Evolutionary conservation across 2,888 invertebrate species (phyloP).

Genomic region (Actias luna): DNA sequence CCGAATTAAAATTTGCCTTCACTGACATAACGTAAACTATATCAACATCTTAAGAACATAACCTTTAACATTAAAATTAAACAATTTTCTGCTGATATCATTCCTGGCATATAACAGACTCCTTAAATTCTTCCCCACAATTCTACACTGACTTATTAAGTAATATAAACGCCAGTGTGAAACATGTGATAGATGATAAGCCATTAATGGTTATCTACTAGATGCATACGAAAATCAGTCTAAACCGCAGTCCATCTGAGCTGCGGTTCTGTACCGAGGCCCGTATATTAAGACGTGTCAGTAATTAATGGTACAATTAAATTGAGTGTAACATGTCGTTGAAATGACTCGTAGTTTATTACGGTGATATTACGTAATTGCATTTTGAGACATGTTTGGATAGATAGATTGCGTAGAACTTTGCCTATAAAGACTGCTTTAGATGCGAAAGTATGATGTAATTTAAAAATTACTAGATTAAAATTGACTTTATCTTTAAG

Average conservation of each 20-base stretch:
- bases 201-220: conserved; percentile 29
- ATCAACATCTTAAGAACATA: no score
- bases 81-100: no score
- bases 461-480: no score
- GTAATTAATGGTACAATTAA: conserved; percentile 36
- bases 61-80: no score
- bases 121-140: no score
- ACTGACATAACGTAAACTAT: no score
- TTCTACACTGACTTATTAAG: no score
- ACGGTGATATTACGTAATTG: conserved; percentile 8
- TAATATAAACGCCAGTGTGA: conserved; percentile 12
- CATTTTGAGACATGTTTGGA: background rate
- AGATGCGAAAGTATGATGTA: background rate
- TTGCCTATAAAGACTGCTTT: background rate
- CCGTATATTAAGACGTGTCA: conserved; percentile 35
- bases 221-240: conserved; percentile 29
- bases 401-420: background rate
- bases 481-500: no score
- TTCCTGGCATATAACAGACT: no score
- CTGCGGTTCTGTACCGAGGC: conserved; percentile 2
- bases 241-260: conserved; percentile 23
- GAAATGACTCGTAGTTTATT: conserved; percentile 13
- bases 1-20: no score
- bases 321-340: conserved; percentile 34
- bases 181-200: conserved; percentile 25